Base-by-base conservation (phyloP, 2,888 invertebrate species). In the Idaea straminata region DNA sequence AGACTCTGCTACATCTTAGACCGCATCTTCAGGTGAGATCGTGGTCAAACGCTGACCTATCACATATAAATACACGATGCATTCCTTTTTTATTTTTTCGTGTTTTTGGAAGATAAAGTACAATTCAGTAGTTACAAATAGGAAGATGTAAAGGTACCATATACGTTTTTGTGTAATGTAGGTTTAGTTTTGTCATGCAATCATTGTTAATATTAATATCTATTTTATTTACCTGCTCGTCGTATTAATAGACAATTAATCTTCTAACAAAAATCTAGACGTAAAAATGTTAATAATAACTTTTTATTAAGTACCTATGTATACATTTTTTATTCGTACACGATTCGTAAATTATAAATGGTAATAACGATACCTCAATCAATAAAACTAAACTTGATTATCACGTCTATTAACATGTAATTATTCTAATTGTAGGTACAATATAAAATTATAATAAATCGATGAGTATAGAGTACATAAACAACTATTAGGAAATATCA, bases 341-440 rank as follows among this genome's bases (percentile, higher is more conserved):
- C 47, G 47, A 47, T 47, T 47, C 47, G 4, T 47, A 47, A 47
- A 47, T 47, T 47, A 47, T 47, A 47, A 47, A 47, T 47, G 47
- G 47, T 47, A 47, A 47, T 47, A 47, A 47, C 47, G 47, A 47
- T 61, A 63, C 64, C 64, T 63, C 64, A 64, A 63, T 64, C 62
- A 69, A 63, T 69, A 61, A 61, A 66, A 66, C 47, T 62, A 66
- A 66, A 68, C 64, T 68, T 62, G 62, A 70, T 64, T 65, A 68
- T 58, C 66, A 60, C 57, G 64, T 63, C 60, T 35, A 65, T 60
- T 59, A 61, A 47, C 47, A 47, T 47, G 47, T 47, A 47, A 47
- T 47, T 47, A 47, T 47, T 47, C 47, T 47, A 47, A 47, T 47
- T 47, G 47, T 47, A 47, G 47, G 47, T 47, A 47, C 47, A 47